phyloP scores from a whole-genome alignment of 2,113 vertebrate genomes.

The Cebus imitator region DNA sequence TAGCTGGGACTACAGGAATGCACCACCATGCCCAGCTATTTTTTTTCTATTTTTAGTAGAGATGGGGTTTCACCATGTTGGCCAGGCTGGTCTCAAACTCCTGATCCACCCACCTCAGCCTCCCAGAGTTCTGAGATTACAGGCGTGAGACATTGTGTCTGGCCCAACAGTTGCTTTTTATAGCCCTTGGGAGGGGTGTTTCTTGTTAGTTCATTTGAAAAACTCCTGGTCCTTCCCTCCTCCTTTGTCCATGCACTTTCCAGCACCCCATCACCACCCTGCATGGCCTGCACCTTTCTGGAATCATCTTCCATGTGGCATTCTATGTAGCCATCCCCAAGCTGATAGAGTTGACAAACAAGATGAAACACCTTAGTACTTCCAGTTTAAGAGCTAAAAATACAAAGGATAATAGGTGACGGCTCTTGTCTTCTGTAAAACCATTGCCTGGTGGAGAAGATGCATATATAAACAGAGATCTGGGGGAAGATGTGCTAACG shows the following conservation, averaged over 20 bases:
- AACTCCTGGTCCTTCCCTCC: neutral
- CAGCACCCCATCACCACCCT: neutral
- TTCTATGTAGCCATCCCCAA: neutral
- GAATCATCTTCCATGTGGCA: neutral
- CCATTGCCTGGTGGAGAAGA: neutral
- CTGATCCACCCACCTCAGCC: too few species aligned
- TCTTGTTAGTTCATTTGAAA: neutral
- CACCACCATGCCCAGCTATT: too few species aligned
- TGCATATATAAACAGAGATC: neutral
- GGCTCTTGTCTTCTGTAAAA: neutral
- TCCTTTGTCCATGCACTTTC: neutral
- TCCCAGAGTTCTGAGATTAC: too few species aligned
- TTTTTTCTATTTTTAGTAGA: too few species aligned
- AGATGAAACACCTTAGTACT: neutral
- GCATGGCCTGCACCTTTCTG: neutral
- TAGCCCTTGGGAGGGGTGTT: neutral
- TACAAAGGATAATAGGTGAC: neutral
- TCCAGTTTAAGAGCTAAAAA: neutral
- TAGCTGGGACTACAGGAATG: too few species aligned
- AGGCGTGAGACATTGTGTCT: too few species aligned
- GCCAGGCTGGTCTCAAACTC: too few species aligned
- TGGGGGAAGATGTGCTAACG: too few species aligned
- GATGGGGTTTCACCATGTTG: too few species aligned
- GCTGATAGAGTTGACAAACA: neutral
- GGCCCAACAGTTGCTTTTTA: neutral